Percentiles rank a stretch among this genome's conserved stretches.
These are phyloP conservation scores for Spilosoma lubricipeda DNA, from an alignment of 2,888 invertebrate genomes.

Conservation along the genomic window DNA sequence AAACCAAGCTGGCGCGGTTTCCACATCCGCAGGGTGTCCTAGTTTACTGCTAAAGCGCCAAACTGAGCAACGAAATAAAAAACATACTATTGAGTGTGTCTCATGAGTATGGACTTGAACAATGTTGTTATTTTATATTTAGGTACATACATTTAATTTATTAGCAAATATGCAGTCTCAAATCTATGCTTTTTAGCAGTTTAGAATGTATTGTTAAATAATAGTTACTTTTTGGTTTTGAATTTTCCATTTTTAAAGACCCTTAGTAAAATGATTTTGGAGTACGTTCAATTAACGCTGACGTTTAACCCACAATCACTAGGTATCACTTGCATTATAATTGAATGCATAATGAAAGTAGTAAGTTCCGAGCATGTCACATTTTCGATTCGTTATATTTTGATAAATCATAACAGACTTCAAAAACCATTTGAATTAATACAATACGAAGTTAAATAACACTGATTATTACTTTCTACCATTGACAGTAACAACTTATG, in stretches of 20 bases:
- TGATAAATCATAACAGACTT: neutral
- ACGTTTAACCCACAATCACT: neutral
- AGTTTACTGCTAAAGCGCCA: neutral
- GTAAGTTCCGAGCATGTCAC: neutral
- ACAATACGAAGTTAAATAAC: slow-evolving; percentile 46
- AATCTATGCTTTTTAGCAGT: neutral
- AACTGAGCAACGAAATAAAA: neutral
- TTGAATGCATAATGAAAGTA: neutral
- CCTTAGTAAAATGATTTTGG: neutral
- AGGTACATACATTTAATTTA: neutral
- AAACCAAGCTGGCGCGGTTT: neutral
- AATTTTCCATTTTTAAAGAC: neutral
- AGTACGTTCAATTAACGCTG: neutral
- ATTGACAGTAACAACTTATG: slow-evolving; percentile 62
- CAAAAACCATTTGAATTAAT: slow-evolving; percentile 22
- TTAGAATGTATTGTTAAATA: neutral
- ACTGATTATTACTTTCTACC: slow-evolving; percentile 48
- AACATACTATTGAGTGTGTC: neutral
- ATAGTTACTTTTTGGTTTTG: neutral
- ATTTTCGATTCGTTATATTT: neutral
- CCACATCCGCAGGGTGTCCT: slow-evolving; percentile 1
- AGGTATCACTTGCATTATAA: neutral
- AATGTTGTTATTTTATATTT: neutral
- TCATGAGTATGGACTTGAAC: neutral
- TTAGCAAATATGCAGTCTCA: neutral